These are phyloP conservation scores for Coturnix japonica DNA, from an alignment of 2,113 vertebrate species.

Conservation along the genomic window DNA sequence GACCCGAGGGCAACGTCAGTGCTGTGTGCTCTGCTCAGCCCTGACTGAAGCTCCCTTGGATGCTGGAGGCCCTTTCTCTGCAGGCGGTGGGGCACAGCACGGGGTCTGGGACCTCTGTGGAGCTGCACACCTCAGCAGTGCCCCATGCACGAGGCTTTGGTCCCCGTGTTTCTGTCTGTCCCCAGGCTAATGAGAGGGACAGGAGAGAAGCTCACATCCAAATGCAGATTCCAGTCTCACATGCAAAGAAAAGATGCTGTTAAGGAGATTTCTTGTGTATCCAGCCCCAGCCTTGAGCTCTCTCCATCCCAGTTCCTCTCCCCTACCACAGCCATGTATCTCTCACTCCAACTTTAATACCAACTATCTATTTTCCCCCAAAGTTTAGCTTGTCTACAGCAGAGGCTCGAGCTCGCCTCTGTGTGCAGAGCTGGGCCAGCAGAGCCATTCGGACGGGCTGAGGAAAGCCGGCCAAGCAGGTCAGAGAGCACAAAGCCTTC, in stretches of 20 bases:
- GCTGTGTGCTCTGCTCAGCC: background rate
- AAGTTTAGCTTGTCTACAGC: background rate
- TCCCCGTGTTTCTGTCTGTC: background rate
- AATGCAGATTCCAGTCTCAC: background rate
- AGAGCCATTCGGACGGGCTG: background rate
- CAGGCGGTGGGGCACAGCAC: background rate
- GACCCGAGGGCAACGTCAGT: background rate
- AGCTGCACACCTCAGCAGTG: background rate
- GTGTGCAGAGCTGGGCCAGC: background rate
- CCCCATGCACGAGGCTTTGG: background rate
- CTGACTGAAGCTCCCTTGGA: background rate
- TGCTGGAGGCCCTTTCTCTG: background rate
- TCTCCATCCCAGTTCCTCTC: background rate
- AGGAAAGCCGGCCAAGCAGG: slow-evolving; percentile 47
- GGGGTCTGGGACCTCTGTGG: background rate
- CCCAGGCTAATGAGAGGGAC: background rate
- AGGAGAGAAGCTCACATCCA: background rate
- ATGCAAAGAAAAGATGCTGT: background rate
- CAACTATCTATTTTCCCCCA: background rate
- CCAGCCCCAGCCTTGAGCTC: background rate
- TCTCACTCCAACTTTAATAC: background rate
- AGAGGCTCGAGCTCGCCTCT: accelerated
- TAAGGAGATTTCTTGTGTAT: background rate
- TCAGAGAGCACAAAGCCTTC: slow-evolving; percentile 22
- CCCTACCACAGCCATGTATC: accelerated